Conservation (phyloP, 1,140 invertebrate species). For the Calycopis cecrops region DNA sequence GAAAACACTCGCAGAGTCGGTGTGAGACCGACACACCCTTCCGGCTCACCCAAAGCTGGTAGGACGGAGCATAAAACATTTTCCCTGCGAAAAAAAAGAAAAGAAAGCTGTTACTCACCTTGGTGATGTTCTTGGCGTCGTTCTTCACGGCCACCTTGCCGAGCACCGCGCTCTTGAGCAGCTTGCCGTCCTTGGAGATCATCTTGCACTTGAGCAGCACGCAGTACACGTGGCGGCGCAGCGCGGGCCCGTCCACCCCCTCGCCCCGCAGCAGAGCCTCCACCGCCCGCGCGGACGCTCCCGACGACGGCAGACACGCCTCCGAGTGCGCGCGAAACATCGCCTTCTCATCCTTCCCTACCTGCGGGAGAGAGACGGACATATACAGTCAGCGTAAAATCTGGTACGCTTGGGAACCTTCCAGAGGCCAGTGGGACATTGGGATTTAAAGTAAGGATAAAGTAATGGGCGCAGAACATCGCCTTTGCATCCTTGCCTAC, state of each 20-base stretch:
- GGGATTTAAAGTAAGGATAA: too few species aligned
- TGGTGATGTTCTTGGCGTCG: slow-evolving; percentile 44
- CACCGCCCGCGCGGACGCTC: slow-evolving; percentile 32
- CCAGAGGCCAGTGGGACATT: too few species aligned
- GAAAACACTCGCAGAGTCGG: too few species aligned
- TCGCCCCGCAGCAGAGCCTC: slow-evolving; percentile 38
- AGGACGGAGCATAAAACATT: too few species aligned
- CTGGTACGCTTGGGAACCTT: too few species aligned
- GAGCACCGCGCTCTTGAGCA: slow-evolving; percentile 46
- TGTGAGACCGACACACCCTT: too few species aligned
- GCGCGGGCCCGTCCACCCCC: slow-evolving; percentile 34
- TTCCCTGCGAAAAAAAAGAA: too few species aligned
- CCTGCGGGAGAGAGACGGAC: slow-evolving; percentile 22
- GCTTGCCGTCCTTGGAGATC: slow-evolving; percentile 57
- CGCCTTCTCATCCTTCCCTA: slow-evolving; percentile 53
- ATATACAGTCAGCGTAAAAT: too few species aligned
- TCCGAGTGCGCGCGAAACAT: slow-evolving; percentile 62
- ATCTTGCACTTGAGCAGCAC: slow-evolving; percentile 59
- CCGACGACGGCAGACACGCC: slow-evolving; percentile 42
- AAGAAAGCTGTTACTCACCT: slow-evolving; percentile 41
- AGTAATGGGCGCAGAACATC: slow-evolving; percentile 61
- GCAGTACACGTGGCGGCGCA: slow-evolving; percentile 52
- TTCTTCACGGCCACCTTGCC: slow-evolving; percentile 36
- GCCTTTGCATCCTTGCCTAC: slow-evolving; percentile 54
- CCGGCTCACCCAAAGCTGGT: too few species aligned